A percentile compares a stretch with the other conserved stretches of the same genome.
These are phyloP conservation scores for Rhabdomys pumilio DNA, from an alignment of 2,797 vertebrate genomes.

Conservation along the genomic window DNA sequence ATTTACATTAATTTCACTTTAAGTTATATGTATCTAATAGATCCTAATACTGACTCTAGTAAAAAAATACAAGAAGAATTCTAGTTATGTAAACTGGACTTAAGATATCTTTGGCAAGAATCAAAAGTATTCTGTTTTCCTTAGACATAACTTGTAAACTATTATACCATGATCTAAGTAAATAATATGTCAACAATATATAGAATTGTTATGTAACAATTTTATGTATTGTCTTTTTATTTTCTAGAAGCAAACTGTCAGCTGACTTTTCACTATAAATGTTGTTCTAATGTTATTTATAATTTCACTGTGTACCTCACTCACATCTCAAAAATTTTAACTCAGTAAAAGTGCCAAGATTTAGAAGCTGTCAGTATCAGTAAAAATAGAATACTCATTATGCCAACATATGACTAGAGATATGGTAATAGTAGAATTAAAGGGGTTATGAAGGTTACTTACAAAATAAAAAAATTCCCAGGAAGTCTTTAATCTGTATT, in stretches of 20 bases:
- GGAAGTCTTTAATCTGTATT: not conserved
- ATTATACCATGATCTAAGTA: not conserved
- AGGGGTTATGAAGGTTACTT: not conserved
- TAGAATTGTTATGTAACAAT: not conserved
- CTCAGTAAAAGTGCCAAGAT: not conserved
- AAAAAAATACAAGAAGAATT: not conserved
- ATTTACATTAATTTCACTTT: not conserved
- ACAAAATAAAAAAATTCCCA: constrained; percentile 51
- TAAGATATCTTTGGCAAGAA: not conserved
- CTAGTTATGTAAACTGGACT: too few species aligned
- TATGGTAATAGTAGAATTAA: constrained; percentile 54
- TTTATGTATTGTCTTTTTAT: not conserved
- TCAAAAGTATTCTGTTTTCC: not conserved
- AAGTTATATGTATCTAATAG: not conserved
- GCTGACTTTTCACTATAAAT: not conserved
- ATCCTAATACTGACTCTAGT: not conserved
- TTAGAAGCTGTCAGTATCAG: not conserved
- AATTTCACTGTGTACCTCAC: constrained; percentile 1
- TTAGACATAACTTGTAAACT: not conserved
- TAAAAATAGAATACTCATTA: too few species aligned
- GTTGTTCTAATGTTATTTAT: not conserved
- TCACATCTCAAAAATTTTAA: constrained; percentile 20
- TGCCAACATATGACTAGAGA: not conserved
- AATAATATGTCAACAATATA: not conserved
- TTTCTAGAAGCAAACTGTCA: not conserved